Conservation (phyloP, 2,888 invertebrate genomes). For the Pollenia angustigena region DNA sequence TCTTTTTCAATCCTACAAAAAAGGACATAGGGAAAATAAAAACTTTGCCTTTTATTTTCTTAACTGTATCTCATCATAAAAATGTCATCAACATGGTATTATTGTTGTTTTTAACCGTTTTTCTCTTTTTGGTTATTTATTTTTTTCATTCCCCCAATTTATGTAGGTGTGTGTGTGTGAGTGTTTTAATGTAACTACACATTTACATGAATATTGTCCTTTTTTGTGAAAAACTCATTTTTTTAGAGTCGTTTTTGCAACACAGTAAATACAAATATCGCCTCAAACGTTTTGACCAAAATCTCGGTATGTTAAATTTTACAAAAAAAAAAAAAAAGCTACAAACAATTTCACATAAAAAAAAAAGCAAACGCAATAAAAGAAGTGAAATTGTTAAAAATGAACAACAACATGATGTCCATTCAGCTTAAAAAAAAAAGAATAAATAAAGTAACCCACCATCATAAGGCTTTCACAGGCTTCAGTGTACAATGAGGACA, state of each 20-base stretch:
- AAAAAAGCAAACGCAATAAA: conserved; percentile 63
- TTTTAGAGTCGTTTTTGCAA: conserved; percentile 27
- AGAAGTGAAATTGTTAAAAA: conserved; percentile 72
- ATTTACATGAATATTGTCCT: conserved; percentile 40
- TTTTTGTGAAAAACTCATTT: background rate
- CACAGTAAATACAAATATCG: conserved; percentile 67
- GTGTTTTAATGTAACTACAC: background rate
- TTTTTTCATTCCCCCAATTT: conserved; percentile 3
- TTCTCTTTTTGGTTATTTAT: conserved; percentile 15
- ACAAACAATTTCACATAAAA: conserved; percentile 2
- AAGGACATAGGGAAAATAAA: conserved; percentile 60
- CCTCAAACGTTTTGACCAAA: conserved; percentile 73
- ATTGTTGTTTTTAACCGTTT: conserved; percentile 72
- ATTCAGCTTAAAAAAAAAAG: conserved; percentile 41
- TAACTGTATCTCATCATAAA: conserved; percentile 74
- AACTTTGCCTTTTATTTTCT: conserved; percentile 50
- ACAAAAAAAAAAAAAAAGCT: conserved; percentile 23
- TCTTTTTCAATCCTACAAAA: conserved; percentile 8
- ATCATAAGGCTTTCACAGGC: conserved; percentile 36
- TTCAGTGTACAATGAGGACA: conserved; percentile 38
- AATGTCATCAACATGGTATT: conserved; percentile 76
- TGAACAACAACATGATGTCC: conserved; percentile 69
- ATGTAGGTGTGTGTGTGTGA: background rate
- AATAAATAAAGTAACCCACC: conserved; percentile 1
- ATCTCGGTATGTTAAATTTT: conserved; percentile 72